Percentiles rank a stretch among this genome's conserved stretches.
Conservation (phyloP, 1,140 invertebrate species). For the Antheraea pernyi region DNA sequence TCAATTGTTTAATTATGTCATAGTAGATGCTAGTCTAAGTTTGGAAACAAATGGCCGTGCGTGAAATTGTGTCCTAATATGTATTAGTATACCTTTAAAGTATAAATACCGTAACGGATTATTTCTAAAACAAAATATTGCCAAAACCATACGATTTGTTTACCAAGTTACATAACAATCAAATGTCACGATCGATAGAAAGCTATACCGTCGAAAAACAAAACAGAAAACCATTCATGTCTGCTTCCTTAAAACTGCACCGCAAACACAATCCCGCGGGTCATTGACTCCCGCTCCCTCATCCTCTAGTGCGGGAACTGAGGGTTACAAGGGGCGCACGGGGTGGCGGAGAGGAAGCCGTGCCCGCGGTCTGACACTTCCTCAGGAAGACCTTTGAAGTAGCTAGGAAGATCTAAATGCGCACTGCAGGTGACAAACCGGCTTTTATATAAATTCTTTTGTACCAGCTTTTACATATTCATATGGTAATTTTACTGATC, state of each 20-base stretch:
- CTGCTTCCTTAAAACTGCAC: constrained; percentile 66
- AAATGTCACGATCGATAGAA: no score
- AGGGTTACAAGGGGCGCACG: constrained; percentile 22
- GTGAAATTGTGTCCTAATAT: no score
- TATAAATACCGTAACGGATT: not conserved
- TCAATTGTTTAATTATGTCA: no score
- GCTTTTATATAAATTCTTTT: not conserved
- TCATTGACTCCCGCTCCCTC: constrained; percentile 56
- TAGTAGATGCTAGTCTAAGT: no score
- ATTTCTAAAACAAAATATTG: not conserved
- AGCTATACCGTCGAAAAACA: not conserved
- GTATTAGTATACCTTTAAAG: no score
- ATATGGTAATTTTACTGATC: not conserved
- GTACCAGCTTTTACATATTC: not conserved
- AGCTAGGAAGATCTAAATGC: constrained; percentile 42
- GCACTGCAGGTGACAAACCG: not conserved
- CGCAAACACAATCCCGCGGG: constrained; percentile 53
- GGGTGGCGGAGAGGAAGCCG: constrained; percentile 53
- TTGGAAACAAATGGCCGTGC: no score
- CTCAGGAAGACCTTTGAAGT: constrained; percentile 76
- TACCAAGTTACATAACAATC: no score
- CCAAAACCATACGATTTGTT: no score
- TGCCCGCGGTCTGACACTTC: constrained; percentile 74
- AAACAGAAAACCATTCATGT: constrained; percentile 47
- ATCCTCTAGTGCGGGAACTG: constrained; percentile 24